Base-by-base conservation (phyloP, 2,797 vertebrate genomes). In the Cyprinodon diabolis region DNA sequence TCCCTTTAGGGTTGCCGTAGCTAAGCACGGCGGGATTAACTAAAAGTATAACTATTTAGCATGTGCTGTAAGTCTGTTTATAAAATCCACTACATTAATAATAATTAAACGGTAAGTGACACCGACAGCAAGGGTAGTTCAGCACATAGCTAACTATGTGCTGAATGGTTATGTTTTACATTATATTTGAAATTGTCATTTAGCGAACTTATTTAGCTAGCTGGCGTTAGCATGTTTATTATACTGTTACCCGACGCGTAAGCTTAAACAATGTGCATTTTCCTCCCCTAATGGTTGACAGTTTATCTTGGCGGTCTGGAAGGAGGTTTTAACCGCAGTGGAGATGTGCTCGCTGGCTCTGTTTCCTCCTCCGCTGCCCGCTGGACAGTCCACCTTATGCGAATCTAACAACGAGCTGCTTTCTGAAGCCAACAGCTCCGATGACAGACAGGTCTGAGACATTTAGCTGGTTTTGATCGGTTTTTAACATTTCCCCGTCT, bases 391-490 rank as follows among this genome's bases (percentile, higher is more conserved):
- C 51, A 96, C 96, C 1, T 88, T 97, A 37, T 97, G 95, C 43
- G 97, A 99, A 84, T 91, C 95, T 75, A 97, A 97, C 87, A 98
- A 99, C 84, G 94, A 95, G 68, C 88, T 98, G 81, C 90, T 97
- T 48, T 93, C 94, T 0, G 95, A 95, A 51, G 74, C 15, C 65
- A 78, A 75, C 74, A 76, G 71, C 74, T 73, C 84, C 0, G 94
- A 95, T 60, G 93, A 89, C 81, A 90, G 81, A 80, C 95, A 95
- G 95, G 97, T 97, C 63, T 1, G 74, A 47, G 2, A 19, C 37
- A 63, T 43, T 45, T 21, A 37, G 35, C 12, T 15, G 2, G 43
- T 51, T 10, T 25, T 72, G 55, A 23, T 68, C 7, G 30, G 30
- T 37, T 17, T 4, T 30, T 4, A 4, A 10, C 6, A 1, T 2